These are phyloP conservation scores for Xestia sexstrigata DNA, from an alignment of 2,888 invertebrate genomes.

Conservation along the genomic window DNA sequence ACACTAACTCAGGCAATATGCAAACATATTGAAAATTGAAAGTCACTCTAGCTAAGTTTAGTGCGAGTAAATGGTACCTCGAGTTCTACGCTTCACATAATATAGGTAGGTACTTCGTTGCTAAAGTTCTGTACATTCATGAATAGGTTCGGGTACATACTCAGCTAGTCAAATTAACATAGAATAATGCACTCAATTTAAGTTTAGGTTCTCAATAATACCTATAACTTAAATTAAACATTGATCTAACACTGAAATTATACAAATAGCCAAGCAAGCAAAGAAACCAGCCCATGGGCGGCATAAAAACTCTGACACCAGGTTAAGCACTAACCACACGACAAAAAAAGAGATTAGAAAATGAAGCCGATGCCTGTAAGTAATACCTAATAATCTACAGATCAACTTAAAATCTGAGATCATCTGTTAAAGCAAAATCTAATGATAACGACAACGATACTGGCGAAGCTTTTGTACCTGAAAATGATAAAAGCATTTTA, in stretches of 20 bases:
- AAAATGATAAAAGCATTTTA: constrained; percentile 27
- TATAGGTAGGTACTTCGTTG: constrained; percentile 20
- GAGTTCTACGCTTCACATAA: constrained; percentile 44
- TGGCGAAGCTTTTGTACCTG: not conserved
- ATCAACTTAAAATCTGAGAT: not conserved
- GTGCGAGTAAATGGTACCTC: constrained; percentile 55
- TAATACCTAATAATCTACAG: not conserved
- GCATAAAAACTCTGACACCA: no score
- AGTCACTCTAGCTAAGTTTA: constrained; percentile 71
- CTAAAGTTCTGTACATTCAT: constrained; percentile 56
- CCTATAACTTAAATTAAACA: constrained; percentile 12
- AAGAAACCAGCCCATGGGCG: no score
- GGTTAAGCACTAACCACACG: no score
- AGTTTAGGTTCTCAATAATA: constrained; percentile 18
- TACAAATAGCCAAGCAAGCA: not conserved
- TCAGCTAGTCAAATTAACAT: constrained; percentile 52
- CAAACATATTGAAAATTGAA: constrained; percentile 80
- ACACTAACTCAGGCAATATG: constrained; percentile 74
- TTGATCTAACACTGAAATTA: not conserved
- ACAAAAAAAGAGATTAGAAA: not conserved
- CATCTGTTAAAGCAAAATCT: not conserved
- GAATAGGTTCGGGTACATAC: constrained; percentile 53
- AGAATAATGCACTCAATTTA: constrained; percentile 30
- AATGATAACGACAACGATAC: not conserved
- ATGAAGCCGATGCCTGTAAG: not conserved